Base-by-base conservation (phyloP, 2,113 vertebrate genomes). In the Zosterops japonicus region DNA sequence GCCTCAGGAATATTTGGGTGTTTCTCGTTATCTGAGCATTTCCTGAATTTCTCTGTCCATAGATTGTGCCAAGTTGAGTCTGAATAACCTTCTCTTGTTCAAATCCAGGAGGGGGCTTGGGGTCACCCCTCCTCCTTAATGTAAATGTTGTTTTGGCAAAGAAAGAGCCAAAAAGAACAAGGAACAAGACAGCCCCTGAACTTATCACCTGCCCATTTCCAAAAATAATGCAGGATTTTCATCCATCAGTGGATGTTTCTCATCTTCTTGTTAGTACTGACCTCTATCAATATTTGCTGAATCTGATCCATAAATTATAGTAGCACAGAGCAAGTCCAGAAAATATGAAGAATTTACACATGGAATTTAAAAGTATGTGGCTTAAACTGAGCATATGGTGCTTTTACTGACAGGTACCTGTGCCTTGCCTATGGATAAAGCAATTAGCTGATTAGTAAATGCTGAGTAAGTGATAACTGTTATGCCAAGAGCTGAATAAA, bases 1-100 rank as follows among this genome's bases (percentile, higher is more conserved):
- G 50, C 53, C 20, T 67, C 5, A 2, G 76, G 78, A 88, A 52
- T 93, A 83, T 83, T 85, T 94, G 57, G 49, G 36, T 83, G n/a
- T 90, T 79, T 90, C 75, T 94, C 53, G 64, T 79, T 91, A 94
- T 47, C 81, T 42, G 64, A 71, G 33, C 46, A n/a, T 70, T 79
- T 87, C 56, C 52, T 68, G 23, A 59, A 41, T 47, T 91, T 86
- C 24, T 83, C 31, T 70, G 13, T n/a, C 50, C 46, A 11, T 18
- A 6, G 74, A 42, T 24, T 42, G 24, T 88, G 47, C 35, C 57
- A 78, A 64, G 49, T 67, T 87, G 77, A 60, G 56, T 76, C 44
- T 90, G 67, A 75, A 47, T 60, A 72, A 63, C 18, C 15, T 81
- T 42, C 7, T 63, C 14, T 63, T n/a, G 24, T 23, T 83, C 20